A percentile compares a stretch with the other conserved stretches of the same genome.
Evolutionary conservation across 2,797 vertebrate genomes (phyloP).

Genomic region (Pangasius larnaudii): DNA sequence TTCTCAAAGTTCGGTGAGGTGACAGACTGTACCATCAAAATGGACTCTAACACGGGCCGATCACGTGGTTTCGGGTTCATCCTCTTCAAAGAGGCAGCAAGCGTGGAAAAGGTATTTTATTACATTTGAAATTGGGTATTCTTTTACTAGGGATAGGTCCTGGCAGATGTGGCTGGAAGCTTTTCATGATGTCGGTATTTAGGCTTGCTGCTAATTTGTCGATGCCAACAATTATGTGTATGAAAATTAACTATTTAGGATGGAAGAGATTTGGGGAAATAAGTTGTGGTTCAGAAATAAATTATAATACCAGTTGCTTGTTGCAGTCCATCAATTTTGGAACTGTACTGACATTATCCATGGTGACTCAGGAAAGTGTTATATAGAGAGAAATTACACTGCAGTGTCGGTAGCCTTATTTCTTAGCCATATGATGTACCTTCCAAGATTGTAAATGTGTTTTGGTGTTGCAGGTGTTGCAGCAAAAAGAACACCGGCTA

Average conservation of each 20-base stretch:
- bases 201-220: background rate
- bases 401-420: background rate
- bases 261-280: background rate
- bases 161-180: background rate
- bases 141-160: too few relatives aligned
- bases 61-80: conserved; percentile 97
- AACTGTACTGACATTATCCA: background rate
- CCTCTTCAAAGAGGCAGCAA: conserved; percentile 91
- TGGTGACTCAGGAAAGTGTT: background rate
- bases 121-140: background rate
- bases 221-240: background rate
- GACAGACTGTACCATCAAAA: conserved; percentile 97
- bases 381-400: background rate
- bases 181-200: background rate
- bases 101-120: conserved; percentile 88
- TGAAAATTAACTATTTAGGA: background rate
- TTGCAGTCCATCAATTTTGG: background rate
- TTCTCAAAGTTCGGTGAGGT: conserved; percentile 97
- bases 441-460: background rate
- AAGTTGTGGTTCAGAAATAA: background rate
- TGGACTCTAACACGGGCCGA: conserved; percentile 93
- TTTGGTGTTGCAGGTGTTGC: conserved; percentile 81
- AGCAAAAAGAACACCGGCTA: conserved; percentile 93
- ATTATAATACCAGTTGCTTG: background rate
- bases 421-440: background rate